These are phyloP conservation scores for Syrrhaptes paradoxus DNA, from an alignment of 2,113 vertebrate species.

Conservation along the genomic window DNA sequence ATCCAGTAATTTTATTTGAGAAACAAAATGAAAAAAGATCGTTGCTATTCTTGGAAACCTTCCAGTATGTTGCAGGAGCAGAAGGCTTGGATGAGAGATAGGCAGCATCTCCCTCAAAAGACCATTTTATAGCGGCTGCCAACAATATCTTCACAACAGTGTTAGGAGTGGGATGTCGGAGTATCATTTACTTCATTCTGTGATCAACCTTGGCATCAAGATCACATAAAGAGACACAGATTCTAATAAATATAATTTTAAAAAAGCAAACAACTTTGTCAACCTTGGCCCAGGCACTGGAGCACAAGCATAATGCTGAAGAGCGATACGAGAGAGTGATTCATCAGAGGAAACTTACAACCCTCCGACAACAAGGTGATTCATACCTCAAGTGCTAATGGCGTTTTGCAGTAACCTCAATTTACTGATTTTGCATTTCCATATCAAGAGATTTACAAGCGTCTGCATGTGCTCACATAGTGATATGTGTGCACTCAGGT, in stretches of 20 bases:
- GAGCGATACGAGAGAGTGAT: neutral
- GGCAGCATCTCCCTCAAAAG: neutral
- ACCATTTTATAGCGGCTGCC: neutral
- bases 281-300: neutral
- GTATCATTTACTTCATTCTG: neutral
- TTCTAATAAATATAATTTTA: neutral
- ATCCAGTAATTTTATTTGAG: neutral
- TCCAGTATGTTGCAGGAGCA: neutral
- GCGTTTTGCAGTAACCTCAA: neutral
- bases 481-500: neutral
- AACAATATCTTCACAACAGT: rapidly evolving
- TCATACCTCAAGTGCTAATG: neutral
- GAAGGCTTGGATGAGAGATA: neutral
- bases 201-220: neutral
- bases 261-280: neutral
- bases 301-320: neutral
- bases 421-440: constrained; percentile 26
- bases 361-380: neutral
- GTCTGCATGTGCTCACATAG: neutral
- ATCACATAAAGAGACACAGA: neutral
- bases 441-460: neutral
- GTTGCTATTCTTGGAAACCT: neutral
- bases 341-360: neutral
- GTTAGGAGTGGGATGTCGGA: neutral
- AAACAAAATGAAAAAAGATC: neutral